Percentiles rank a stretch among this genome's conserved stretches.
phyloP scores from a whole-genome alignment of 1,140 invertebrate genomes.

The Pseudomyrmex cubaensis region DNA sequence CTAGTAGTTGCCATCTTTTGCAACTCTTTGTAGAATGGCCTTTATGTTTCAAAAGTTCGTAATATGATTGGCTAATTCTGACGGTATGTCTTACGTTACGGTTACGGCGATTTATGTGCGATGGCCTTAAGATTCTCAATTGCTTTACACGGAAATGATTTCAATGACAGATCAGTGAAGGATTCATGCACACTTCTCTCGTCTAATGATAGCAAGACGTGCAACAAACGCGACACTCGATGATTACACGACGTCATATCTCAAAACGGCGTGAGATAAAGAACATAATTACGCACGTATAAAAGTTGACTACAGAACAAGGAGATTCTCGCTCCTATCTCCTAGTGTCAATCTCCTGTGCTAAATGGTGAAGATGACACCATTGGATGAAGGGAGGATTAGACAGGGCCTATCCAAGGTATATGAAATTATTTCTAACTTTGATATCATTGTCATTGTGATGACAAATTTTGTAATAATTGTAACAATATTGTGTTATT shows the following conservation, averaged over 20 bases:
- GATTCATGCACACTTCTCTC: not conserved
- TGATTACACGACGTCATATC: not conserved
- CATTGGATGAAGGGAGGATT: slow-evolving; percentile 84
- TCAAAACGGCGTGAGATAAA: not conserved
- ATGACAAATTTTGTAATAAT: not conserved
- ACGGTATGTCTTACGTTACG: no score
- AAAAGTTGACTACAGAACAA: not conserved
- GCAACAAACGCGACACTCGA: not conserved
- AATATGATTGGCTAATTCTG: no score
- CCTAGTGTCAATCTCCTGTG: slow-evolving; percentile 7
- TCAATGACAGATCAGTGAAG: not conserved
- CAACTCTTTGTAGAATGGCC: no score
- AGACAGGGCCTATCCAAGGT: slow-evolving; percentile 86
- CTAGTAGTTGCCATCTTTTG: no score
- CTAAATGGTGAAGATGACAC: slow-evolving; percentile 80
- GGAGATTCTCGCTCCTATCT: not conserved
- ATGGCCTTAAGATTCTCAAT: not conserved
- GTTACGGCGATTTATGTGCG: no score
- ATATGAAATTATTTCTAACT: slow-evolving; percentile 57
- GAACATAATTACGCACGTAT: not conserved
- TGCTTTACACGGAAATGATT: not conserved
- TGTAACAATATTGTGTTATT: not conserved
- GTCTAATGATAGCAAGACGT: no score
- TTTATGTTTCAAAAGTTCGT: no score
- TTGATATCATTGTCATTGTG: slow-evolving; percentile 2